Evolutionary conservation across 2,888 invertebrate species (phyloP).

Genomic region (Lydus trimaculatus): DNA sequence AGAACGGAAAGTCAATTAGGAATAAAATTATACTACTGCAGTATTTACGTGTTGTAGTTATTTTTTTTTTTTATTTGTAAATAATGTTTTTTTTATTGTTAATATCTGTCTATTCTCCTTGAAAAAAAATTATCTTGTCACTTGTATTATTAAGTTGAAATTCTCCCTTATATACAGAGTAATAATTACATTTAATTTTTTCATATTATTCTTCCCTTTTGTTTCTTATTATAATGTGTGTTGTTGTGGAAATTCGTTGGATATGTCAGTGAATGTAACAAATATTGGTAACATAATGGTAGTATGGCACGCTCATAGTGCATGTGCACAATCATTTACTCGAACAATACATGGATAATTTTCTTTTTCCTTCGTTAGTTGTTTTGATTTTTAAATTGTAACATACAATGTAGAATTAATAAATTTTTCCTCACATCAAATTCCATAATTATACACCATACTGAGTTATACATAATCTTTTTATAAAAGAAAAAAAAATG

Average conservation of each 20-base stretch:
- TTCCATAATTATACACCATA: neutral
- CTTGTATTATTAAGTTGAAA: neutral
- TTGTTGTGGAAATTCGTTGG: conserved; percentile 24
- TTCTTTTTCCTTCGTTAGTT: conserved; percentile 16
- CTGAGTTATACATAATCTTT: neutral
- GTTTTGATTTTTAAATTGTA: conserved; percentile 14
- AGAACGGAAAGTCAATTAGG: neutral
- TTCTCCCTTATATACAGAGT: neutral
- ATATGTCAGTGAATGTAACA: conserved; percentile 23
- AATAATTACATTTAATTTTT: neutral
- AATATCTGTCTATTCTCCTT: neutral
- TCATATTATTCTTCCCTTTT: conserved; percentile 4
- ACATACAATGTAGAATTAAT: conserved; percentile 5
- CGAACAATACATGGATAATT: conserved; percentile 30
- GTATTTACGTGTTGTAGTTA: neutral
- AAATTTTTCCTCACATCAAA: neutral
- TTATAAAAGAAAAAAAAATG: neutral
- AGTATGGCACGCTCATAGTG: conserved; percentile 26
- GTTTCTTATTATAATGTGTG: conserved; percentile 8
- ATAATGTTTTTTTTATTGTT: neutral
- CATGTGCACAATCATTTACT: conserved; percentile 32
- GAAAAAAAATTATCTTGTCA: neutral
- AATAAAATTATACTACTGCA: neutral
- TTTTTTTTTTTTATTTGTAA: no score
- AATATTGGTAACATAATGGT: conserved; percentile 30